phyloP scores from a whole-genome alignment of 2,888 invertebrate species.

The Nomada flava region DNA sequence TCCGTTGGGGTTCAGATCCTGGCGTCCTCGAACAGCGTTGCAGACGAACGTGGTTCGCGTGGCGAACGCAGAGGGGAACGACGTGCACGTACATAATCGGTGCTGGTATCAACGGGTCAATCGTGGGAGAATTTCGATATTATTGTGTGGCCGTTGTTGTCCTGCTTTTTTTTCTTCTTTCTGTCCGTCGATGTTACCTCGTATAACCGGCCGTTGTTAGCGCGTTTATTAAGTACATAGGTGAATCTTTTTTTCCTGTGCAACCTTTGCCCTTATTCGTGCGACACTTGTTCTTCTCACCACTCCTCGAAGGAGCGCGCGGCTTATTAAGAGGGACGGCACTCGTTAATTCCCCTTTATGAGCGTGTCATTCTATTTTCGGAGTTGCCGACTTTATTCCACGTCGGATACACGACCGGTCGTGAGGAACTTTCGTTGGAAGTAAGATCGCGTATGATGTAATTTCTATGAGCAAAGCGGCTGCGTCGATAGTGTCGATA shows the following conservation, averaged over 20 bases:
- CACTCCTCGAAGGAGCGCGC: conserved; percentile 19
- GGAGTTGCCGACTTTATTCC: not conserved
- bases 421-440: not conserved
- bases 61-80: no score
- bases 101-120: not conserved
- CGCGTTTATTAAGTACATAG: not conserved
- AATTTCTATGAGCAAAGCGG: conserved; percentile 23
- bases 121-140: conserved; percentile 4
- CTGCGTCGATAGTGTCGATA: not conserved
- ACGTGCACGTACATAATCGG: no score
- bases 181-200: not conserved
- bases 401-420: not conserved
- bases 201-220: not conserved
- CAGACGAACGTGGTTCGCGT: no score
- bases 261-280: conserved; percentile 57
- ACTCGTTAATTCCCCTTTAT: conserved; percentile 34
- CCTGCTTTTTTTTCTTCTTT: not conserved
- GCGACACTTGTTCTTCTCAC: conserved; percentile 21
- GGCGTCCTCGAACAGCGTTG: not conserved
- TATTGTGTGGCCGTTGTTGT: not conserved
- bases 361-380: conserved; percentile 33
- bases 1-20: no score
- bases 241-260: conserved; percentile 24
- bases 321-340: conserved; percentile 34
- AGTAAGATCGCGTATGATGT: conserved; percentile 11